phyloP scores from a whole-genome alignment of 2,888 invertebrate species.

The Crioceris asparagi region DNA sequence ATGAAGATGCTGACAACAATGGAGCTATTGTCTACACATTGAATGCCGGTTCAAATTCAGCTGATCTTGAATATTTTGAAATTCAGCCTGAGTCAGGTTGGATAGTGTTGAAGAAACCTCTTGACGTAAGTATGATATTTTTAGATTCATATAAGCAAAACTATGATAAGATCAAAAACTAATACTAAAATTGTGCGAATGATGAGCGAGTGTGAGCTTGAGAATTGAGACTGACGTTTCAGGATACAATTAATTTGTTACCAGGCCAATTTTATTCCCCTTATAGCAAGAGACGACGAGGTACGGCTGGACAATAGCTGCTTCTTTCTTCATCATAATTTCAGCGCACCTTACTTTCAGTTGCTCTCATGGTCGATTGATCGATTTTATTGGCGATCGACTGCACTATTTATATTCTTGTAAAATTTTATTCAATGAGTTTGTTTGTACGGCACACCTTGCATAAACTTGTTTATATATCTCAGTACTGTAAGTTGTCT shows the following conservation, averaged over 20 bases:
- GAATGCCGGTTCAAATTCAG: constrained; percentile 79
- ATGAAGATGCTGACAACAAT: constrained; percentile 95
- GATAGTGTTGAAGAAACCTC: constrained; percentile 89
- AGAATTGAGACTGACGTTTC: too few relatives aligned
- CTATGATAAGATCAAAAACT: too few relatives aligned
- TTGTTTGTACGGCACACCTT: constrained; percentile 54
- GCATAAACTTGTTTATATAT: constrained; percentile 28
- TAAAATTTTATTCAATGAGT: constrained; percentile 42
- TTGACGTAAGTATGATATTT: constrained; percentile 85
- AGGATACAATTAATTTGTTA: too few relatives aligned
- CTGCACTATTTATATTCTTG: constrained; percentile 38
- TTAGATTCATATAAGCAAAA: too few relatives aligned
- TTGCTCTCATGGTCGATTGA: constrained; percentile 43
- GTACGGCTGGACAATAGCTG: constrained; percentile 39
- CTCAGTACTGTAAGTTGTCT: constrained; percentile 22
- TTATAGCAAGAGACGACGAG: too few relatives aligned
- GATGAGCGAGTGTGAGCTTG: constrained; percentile 13
- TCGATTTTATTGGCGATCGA: constrained; percentile 25
- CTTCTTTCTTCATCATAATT: constrained; percentile 55
- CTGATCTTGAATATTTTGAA: constrained; percentile 89
- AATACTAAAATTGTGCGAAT: constrained; percentile 18
- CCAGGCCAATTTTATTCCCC: too few relatives aligned
- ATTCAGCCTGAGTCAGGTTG: constrained; percentile 96
- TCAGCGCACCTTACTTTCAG: constrained; percentile 63
- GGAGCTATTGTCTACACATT: constrained; percentile 88